These are phyloP conservation scores for Mamestra brassicae DNA, from an alignment of 2,888 invertebrate species.

Conservation along the genomic window DNA sequence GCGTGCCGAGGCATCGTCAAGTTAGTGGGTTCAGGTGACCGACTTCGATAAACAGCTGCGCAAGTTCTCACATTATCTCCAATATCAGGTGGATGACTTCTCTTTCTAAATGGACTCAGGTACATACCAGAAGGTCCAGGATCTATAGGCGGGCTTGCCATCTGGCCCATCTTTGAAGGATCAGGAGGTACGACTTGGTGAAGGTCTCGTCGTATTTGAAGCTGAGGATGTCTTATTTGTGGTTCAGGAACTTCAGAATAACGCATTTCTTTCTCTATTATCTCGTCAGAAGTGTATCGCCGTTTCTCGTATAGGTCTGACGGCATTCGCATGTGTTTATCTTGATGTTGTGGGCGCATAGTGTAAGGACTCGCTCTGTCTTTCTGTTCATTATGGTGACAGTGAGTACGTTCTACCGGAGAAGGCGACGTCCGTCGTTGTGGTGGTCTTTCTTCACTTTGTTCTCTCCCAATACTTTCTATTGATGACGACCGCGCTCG, in stretches of 20 bases:
- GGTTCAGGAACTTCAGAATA: constrained; percentile 87
- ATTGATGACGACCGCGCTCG: constrained; percentile 89
- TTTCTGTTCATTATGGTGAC: constrained; percentile 92
- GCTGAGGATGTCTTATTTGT: constrained; percentile 89
- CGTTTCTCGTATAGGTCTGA: constrained; percentile 86
- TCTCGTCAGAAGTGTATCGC: constrained; percentile 86
- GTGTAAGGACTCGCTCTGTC: constrained; percentile 92
- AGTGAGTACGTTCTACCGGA: constrained; percentile 92
- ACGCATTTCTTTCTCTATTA: constrained; percentile 87
- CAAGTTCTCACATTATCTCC: constrained; percentile 85
- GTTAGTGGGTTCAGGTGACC: constrained; percentile 89
- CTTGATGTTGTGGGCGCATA: constrained; percentile 93
- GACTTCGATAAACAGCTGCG: constrained; percentile 83
- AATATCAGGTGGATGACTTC: constrained; percentile 90
- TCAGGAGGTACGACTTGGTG: constrained; percentile 90
- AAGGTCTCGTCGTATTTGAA: constrained; percentile 95
- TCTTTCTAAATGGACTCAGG: constrained; percentile 90
- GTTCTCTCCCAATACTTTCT: constrained; percentile 87
- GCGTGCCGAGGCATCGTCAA: constrained; percentile 85
- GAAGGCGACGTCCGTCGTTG: constrained; percentile 80
- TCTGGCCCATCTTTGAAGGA: constrained; percentile 81
- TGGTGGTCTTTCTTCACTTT: constrained; percentile 85
- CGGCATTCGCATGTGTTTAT: constrained; percentile 81
- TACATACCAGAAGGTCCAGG: constrained; percentile 87
- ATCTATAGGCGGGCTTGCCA: constrained; percentile 86